Evolutionary conservation across 2,797 vertebrate species (phyloP), one percentile per base, ranked within the genome.

Genomic region (Cirrhinus mrigala): DNA sequence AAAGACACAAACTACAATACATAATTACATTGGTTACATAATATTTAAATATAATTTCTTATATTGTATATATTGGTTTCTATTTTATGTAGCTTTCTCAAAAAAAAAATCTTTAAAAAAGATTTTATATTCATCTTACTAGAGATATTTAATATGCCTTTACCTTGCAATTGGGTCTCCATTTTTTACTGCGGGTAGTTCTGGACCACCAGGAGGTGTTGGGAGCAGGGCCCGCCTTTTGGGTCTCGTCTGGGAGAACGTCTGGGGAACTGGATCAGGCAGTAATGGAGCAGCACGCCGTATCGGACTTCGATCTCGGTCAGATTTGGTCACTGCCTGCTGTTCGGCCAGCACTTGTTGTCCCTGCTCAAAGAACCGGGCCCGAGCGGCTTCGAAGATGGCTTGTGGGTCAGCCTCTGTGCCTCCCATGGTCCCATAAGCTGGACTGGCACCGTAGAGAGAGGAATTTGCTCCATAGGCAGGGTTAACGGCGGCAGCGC

Each of bases 301-400:
- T 73, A 96, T 94, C 6, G 95, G 95, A 85, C 95, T 96, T 84
- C 95, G 93, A 77, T 96, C 95, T 20, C 95, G 92, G n/a, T 96
- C 89, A 2, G 89, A 83, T 82, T 95, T 90, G 92, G 91, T 93
- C 4, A 94, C 92, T 0, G 93, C 91, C 87, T 96, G 95, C 89
- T 96, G 95, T 91, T 96, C 95, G 11, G 95, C 95, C 87, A 96
- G 90, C 80, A 95, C 95, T 91, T 96, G 96, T 81, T 96, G 95
- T 84, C 95, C 95, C 78, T 96, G 95, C 86, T 96, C 95, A 86
- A 96, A 96, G 85, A 95, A 96, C 83, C 95, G 95, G n/a, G 95
- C 95, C 87, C 95, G 94, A 37, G 95, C 95, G 12, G 95, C 95
- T 88, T 96, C 95, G 11, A 96, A 96, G 50, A 95, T 37, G 44